Conservation (phyloP, 2,113 vertebrate species). For the cattle (Bos taurus) region DNA sequence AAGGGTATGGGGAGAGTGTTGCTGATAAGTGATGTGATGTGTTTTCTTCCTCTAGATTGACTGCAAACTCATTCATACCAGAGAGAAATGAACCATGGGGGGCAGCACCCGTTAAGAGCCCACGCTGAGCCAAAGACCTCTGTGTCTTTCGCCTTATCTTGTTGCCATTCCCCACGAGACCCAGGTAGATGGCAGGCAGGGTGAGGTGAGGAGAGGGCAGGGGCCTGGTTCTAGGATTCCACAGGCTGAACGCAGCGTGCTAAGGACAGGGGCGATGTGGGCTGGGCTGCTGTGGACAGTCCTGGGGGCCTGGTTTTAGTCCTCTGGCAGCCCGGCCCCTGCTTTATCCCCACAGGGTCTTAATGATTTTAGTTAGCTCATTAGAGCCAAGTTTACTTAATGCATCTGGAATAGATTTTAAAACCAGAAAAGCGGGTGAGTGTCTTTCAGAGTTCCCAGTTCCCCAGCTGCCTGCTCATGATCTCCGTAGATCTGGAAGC, state of each 20-base stretch:
- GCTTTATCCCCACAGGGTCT: not conserved
- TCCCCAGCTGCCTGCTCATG: not conserved
- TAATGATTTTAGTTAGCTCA: conserved; percentile 11
- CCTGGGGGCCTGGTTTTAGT: not conserved
- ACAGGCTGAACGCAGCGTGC: not conserved
- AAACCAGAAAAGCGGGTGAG: not conserved
- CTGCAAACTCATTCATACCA: accelerated
- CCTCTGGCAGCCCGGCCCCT: not conserved
- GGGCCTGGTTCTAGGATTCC: not conserved
- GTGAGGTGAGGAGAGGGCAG: not conserved
- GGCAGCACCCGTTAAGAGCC: not conserved
- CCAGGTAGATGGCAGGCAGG: not conserved
- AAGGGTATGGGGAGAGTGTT: not conserved
- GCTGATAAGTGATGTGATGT: not conserved
- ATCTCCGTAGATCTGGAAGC: not conserved
- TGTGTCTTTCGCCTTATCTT: not conserved
- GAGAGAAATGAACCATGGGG: accelerated
- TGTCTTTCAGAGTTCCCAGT: not conserved
- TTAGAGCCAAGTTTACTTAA: conserved; percentile 39
- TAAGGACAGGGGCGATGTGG: not conserved
- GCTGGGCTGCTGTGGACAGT: not conserved
- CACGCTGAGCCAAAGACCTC: not conserved
- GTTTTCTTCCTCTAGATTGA: not conserved
- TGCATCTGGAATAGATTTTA: conserved; percentile 4
- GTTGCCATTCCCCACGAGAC: not conserved